Evolutionary conservation across 2,797 vertebrate genomes (phyloP).

Genomic region (Acipenser oxyrinchus): DNA sequence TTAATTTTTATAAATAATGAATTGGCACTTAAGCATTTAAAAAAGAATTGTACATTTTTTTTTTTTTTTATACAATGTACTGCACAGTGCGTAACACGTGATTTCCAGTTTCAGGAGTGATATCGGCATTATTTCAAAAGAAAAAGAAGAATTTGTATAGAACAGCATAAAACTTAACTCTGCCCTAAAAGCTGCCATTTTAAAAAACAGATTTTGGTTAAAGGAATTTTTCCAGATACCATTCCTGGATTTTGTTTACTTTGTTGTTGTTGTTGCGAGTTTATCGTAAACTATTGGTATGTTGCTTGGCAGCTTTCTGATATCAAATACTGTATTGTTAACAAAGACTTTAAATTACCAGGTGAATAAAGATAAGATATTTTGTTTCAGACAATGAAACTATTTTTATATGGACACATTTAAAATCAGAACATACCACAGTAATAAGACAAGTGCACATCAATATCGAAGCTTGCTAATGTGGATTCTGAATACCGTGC

Average conservation of each 20-base stretch:
- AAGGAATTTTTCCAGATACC: slow-evolving; percentile 4
- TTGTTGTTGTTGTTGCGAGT: no score
- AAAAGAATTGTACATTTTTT: no score
- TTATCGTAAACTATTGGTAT: slow-evolving; percentile 4
- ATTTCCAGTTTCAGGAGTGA: not conserved
- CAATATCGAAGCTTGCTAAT: slow-evolving; percentile 15
- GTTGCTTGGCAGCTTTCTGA: not conserved
- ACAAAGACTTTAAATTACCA: not conserved
- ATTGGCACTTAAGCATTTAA: no score
- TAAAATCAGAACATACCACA: slow-evolving; percentile 37
- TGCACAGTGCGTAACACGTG: no score
- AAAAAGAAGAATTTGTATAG: not conserved
- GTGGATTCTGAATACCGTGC: slow-evolving; percentile 29
- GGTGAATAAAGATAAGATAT: not conserved
- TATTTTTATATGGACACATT: not conserved
- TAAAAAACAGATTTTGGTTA: slow-evolving; percentile 16
- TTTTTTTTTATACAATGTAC: no score
- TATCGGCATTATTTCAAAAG: not conserved
- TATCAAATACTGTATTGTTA: slow-evolving; percentile 2
- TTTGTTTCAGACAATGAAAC: slow-evolving; percentile 23
- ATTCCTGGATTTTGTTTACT: slow-evolving; percentile 7
- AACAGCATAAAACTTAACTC: not conserved
- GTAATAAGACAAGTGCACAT: slow-evolving; percentile 37
- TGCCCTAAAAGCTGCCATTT: slow-evolving; percentile 1
- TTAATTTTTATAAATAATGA: not conserved